Evolutionary conservation across 2,888 invertebrate species (phyloP), one percentile per base, ranked within the genome.

Genomic region (Nymphalis polychloros): DNA sequence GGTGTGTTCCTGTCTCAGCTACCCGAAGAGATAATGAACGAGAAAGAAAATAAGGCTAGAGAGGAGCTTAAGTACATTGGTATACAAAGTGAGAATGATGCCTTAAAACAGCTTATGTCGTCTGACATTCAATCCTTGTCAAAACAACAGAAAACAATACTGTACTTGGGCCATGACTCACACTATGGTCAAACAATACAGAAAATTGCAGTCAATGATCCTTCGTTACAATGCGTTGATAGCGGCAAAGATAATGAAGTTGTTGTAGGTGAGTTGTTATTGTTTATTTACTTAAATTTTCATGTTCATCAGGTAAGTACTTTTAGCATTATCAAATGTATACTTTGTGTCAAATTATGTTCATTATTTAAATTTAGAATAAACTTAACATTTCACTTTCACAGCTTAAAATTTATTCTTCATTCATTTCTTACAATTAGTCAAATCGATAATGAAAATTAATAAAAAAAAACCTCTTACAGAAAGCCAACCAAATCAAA

Each of bases 41-140:
- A 88, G 71, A 85, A 86, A 31, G 84, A 84, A 65, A 81, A 75
- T 17, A 78, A 72, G 49, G 79, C 76, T 0, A 75, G 79, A 41
- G 85, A 87, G 59, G 84, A 86, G 59, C 73, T 75, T 63, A 84
- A 81, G 52, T 83, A 81, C 65, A 77, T 81, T 10, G 83, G 78
- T 0, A n/a, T 83, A 3, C 77, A 82, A 31, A 81, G 80, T 35
- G 85, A 88, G 8, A 85, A 89, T 73, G 83, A 80, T 64, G 91
- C 91, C 0, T 72, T 92, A 63, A 87, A 88, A 49, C 92, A 92
- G 74, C 76, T 92, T 8, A 89, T 92, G 90, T 89, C 91, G 0
- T 74, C 85, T 0, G 85, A 86, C 19, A 86, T 88, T 23, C 88
- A 90, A 73, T 83, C 86, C 0, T 70, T 80, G 48, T 83, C 87